phyloP scores from a whole-genome alignment of 2,888 invertebrate genomes.

The Dyspetes luteomarginatus region DNA sequence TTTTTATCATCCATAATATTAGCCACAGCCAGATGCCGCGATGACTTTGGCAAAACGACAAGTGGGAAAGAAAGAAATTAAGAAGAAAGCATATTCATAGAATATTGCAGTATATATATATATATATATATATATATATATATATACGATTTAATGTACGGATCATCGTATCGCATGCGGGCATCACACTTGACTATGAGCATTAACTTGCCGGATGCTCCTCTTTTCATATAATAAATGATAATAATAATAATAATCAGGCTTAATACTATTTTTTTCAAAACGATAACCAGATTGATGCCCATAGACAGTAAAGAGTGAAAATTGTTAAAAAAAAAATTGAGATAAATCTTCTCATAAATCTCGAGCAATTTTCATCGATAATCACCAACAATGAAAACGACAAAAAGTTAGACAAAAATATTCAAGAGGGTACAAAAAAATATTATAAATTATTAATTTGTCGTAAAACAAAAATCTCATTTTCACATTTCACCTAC shows the following conservation, averaged over 20 bases:
- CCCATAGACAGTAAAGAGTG: too few species aligned
- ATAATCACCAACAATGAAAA: too few species aligned
- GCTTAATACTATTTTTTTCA: neutral
- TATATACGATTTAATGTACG: conserved; percentile 10
- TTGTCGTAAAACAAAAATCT: too few species aligned
- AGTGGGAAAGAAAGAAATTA: conserved; percentile 42
- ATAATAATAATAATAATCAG: too few species aligned
- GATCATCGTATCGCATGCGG: conserved; percentile 41
- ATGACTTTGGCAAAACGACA: conserved; percentile 65
- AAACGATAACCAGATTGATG: neutral
- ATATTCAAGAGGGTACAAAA: too few species aligned
- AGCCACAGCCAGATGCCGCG: conserved; percentile 60
- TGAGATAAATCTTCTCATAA: too few species aligned
- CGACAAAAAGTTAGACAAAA: too few species aligned
- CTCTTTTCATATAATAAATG: neutral
- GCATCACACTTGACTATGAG: conserved; percentile 3
- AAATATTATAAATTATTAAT: too few species aligned
- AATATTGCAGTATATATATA: conserved; percentile 22
- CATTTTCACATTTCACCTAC: too few species aligned
- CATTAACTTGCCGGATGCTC: neutral
- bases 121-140: neutral
- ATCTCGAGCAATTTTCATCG: too few species aligned
- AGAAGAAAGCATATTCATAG: conserved; percentile 17
- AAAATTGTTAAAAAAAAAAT: too few species aligned
- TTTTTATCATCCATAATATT: conserved; percentile 14